phyloP scores from a whole-genome alignment of 2,113 vertebrate genomes.

The Tringa solitaria region DNA sequence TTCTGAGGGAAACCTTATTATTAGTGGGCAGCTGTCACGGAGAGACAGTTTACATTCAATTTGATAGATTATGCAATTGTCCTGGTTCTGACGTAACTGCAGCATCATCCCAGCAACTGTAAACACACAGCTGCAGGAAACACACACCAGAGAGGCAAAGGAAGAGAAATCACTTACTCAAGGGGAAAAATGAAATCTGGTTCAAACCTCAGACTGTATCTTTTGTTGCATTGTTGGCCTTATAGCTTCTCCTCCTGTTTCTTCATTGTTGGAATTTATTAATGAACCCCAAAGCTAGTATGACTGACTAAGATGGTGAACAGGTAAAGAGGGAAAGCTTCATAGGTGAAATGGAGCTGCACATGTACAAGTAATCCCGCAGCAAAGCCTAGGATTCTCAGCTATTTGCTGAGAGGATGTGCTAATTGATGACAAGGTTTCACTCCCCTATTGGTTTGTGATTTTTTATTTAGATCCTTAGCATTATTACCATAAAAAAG shows the following conservation, averaged over 20 bases:
- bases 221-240: not conserved
- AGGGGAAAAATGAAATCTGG: not conserved
- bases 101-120: not conserved
- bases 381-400: not conserved
- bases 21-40: not conserved
- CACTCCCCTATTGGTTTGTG: not conserved
- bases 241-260: not conserved
- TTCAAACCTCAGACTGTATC: not conserved
- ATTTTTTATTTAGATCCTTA: not conserved
- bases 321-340: not conserved
- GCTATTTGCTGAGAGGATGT: not conserved
- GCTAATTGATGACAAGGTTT: not conserved
- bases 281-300: not conserved
- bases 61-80: slow-evolving; percentile 49
- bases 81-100: slow-evolving; percentile 25
- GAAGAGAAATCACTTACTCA: not conserved
- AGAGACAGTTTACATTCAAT: not conserved
- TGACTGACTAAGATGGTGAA: not conserved
- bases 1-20: not conserved
- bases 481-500: not conserved
- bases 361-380: not conserved
- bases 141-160: not conserved
- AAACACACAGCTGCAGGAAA: slow-evolving; percentile 4
- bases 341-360: not conserved
- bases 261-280: not conserved